Base-by-base conservation (phyloP, 2,113 vertebrate species). In the Aegithalos caudatus region DNA sequence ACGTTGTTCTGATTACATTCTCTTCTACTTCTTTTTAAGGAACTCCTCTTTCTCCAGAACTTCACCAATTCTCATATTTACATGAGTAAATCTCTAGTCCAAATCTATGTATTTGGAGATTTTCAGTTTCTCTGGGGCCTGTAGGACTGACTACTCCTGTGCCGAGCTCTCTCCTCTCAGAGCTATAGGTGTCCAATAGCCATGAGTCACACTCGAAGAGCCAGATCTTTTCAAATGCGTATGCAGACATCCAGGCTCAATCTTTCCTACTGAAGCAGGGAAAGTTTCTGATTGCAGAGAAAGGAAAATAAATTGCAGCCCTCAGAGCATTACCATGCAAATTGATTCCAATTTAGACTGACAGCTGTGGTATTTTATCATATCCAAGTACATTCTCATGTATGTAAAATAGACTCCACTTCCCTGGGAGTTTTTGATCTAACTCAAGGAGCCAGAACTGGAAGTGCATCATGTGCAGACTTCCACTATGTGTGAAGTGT, bases 291-390 rank as follows among this genome's bases (percentile, higher is more conserved):
- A 70, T 50, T 88, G 74, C 35, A 88, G 74, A 88, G 35, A 77
- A 77, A 65, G 25, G 24, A 90, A 86, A 91, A 95, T 56, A 89
- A 84, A 92, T 80, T 90, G 88, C 78, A 94, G 57, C 37, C 40
- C 42, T 94, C 28, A 18, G 38, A 85, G 20, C 66, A 80, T 94
- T 94, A 29, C 85, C 33, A 82, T 90, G 85, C 58, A 97, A 93
- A 95, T 50, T 65, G 23, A 86, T 92, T 93, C 58, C 54, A 69
- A 35, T 80, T 86, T 77, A 90, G 62, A 40, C 79, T 86, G 88
- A 84, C 74, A 95, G 58, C 71, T 73, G 74, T 66, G 54, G 65
- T 82, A 82, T 50, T 95, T 93, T 86, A 47, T 81, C 74, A 77
- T 38, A 94, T 83, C 64, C 70, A 83, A 95, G 79, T 86, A 81